Evolutionary conservation across 1,140 invertebrate species (phyloP).

Genomic region (Macrosteles quadrilineatus): DNA sequence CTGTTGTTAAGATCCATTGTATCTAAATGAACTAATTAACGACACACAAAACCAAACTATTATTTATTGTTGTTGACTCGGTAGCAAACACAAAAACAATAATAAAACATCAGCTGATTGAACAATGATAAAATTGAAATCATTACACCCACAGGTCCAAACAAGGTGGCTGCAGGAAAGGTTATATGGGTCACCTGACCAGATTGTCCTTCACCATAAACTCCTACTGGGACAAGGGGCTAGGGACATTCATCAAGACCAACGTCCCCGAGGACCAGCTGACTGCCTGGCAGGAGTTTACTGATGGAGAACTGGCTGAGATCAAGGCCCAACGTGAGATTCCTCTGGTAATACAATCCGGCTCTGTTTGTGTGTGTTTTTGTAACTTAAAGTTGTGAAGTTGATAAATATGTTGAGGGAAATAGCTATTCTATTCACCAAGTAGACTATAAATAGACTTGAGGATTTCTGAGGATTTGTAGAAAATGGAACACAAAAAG

Average conservation of each 20-base stretch:
- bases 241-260: constrained; percentile 55
- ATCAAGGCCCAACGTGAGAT: constrained; percentile 64
- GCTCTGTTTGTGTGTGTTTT: not conserved
- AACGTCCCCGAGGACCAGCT: constrained; percentile 58
- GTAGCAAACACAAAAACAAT: no score
- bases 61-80: no score
- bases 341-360: constrained; percentile 50
- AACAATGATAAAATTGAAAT: no score
- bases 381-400: constrained; percentile 30
- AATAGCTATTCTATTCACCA: no score
- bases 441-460: no score
- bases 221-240: constrained; percentile 29
- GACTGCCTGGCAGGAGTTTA: constrained; percentile 62
- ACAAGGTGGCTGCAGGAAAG: constrained; percentile 58
- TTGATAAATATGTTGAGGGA: no score
- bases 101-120: no score
- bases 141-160: constrained; percentile 49
- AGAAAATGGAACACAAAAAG: no score
- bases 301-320: constrained; percentile 57
- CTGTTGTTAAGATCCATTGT: no score
- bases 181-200: constrained; percentile 78
- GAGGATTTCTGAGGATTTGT: no score
- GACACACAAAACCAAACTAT: no score
- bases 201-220: constrained; percentile 59
- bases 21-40: no score